Base-by-base conservation (phyloP, 2,888 invertebrate species). In the Synergus laeviventris region DNA sequence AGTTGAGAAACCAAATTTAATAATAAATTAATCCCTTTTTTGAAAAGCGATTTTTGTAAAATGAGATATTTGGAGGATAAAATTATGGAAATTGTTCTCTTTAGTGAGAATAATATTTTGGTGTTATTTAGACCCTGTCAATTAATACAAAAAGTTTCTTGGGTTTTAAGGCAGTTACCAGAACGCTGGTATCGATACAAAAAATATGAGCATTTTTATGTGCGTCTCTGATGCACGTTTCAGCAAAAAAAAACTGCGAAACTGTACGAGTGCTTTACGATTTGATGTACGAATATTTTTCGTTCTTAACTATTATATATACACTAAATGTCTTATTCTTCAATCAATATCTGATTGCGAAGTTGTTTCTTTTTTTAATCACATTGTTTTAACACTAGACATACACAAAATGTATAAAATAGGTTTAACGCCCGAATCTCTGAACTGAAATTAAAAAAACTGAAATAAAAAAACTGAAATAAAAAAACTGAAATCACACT, bases 161-260 rank as follows among this genome's bases (percentile, higher is more conserved):
- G 49, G 24, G 16, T 70, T 31, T 70, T 49, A 70, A 70, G 70
- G 70, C 70, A 70, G 45, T 70, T 70, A 70, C 70, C 70, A 70
- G 49, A 36, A 49, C 7, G 70, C 49, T 70, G 49, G 45, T 49
- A 45, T 54, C 49, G 49, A 31, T 70, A 70, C 70, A 36, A 70
- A 70, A 70, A 54, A 54, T 70, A 70, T 54, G 70, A 70, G 70
- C 70, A 70, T 70, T 70, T 59, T 54, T 24, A 49, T 70, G 70
- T 70, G 70, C 70, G 70, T 70, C 2, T 70, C 31, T 31, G 70
- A 70, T 70, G 45, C 31, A 70, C 70, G 31, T 70, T 70, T 49
- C 70, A 54, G 45, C 45, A 66, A 66, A 66, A 66, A 66, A 66
- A 16, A 66, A n/a, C n/a, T 70, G 31, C 49, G 49, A 70, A 70